phyloP scores from a whole-genome alignment of 2,797 vertebrate species.

The Neosilurus mollespiculum region DNA sequence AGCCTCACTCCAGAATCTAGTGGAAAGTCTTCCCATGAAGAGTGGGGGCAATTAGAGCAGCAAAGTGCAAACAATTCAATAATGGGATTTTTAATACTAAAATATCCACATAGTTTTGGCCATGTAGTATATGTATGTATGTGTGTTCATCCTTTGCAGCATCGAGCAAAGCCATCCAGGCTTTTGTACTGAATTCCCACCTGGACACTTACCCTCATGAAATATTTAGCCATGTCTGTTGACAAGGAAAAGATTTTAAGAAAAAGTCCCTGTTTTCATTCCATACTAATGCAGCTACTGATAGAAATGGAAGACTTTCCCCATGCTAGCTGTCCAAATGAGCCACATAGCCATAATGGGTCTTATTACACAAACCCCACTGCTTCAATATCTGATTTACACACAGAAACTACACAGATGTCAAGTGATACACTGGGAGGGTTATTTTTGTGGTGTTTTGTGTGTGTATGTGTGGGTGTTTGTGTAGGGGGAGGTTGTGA shows the following conservation, averaged over 20 bases:
- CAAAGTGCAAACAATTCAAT: background rate
- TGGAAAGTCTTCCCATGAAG: background rate
- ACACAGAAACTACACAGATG: background rate
- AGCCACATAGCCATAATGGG: constrained; percentile 42
- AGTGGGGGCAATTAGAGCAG: background rate
- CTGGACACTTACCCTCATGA: constrained; percentile 74
- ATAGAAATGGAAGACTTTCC: constrained; percentile 62
- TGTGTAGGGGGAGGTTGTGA: background rate
- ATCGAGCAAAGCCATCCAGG: background rate
- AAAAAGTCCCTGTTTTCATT: constrained; percentile 77
- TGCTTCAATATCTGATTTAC: constrained; percentile 25
- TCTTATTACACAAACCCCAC: constrained; percentile 60
- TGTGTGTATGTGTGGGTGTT: constrained; percentile 24
- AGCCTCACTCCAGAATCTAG: background rate
- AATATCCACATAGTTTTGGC: background rate
- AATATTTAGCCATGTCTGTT: constrained; percentile 86
- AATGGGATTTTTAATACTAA: background rate
- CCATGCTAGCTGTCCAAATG: constrained; percentile 55
- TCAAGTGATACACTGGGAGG: background rate
- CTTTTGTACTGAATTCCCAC: constrained; percentile 51
- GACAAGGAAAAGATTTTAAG: constrained; percentile 88
- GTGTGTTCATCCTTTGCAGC: constrained; percentile 10
- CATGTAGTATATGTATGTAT: background rate
- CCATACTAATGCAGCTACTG: constrained; percentile 75
- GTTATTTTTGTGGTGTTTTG: constrained; percentile 23